Evolutionary conservation across 35 echinoderm and acorn worm species (phyloP).

Genomic region (Heliocidaris erythrogramma): DNA sequence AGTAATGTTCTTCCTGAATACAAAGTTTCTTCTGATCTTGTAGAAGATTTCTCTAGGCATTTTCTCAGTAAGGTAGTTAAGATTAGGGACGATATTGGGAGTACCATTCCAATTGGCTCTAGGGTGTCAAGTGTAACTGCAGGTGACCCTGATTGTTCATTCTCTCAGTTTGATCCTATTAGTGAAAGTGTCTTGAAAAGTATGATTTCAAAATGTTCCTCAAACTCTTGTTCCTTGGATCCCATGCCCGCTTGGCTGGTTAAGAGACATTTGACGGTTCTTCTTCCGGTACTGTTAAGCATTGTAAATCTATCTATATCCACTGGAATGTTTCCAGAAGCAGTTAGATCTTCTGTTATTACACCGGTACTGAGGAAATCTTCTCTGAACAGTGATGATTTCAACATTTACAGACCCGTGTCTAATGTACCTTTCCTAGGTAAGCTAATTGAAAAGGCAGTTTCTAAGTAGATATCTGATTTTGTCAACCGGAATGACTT

Average conservation of each 20-base stretch:
- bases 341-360: constrained; percentile 13
- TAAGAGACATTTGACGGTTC: background rate
- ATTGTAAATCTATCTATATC: background rate
- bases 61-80: too few relatives aligned
- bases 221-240: background rate
- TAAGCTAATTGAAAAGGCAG: constrained; percentile 55
- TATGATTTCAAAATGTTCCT: background rate
- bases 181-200: background rate
- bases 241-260: background rate
- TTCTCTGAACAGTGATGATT: constrained; percentile 46
- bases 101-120: too few relatives aligned
- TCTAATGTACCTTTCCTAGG: constrained; percentile 65
- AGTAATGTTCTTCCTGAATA: too few relatives aligned
- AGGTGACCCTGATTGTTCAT: too few relatives aligned
- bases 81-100: too few relatives aligned
- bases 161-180: too few relatives aligned
- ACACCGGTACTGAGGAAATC: constrained; percentile 65
- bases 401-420: too few relatives aligned
- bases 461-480: background rate
- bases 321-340: background rate
- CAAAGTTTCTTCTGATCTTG: too few relatives aligned
- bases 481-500: too few relatives aligned
- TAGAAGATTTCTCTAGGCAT: too few relatives aligned
- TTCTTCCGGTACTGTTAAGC: background rate
- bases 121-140: too few relatives aligned